Percentiles rank a stretch among this genome's conserved stretches.
Evolutionary conservation across 2,797 vertebrate genomes (phyloP).

Genomic region (Carapus acus): DNA sequence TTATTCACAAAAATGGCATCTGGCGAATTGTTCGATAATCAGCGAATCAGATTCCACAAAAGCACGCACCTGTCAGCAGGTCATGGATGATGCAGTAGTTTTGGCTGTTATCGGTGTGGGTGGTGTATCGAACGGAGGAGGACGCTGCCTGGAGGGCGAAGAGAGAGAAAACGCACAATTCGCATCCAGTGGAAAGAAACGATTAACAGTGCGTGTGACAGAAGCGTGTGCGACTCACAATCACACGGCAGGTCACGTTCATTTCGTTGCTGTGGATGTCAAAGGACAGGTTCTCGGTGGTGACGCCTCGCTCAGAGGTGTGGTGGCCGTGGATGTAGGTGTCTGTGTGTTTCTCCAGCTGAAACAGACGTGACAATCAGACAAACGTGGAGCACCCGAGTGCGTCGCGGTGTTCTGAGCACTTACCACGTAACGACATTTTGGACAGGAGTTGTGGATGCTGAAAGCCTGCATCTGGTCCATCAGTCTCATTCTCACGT

Average conservation of each 20-base stretch:
- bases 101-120: constrained; percentile 4
- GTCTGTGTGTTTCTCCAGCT: constrained; percentile 19
- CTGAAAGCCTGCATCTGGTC: constrained; percentile 27
- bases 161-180: neutral
- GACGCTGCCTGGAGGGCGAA: constrained; percentile 20
- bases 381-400: neutral
- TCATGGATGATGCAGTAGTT: constrained; percentile 31
- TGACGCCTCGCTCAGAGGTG: constrained; percentile 4
- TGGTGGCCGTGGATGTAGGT: constrained; percentile 10
- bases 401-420: neutral
- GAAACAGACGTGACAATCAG: neutral
- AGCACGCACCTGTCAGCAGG: constrained; percentile 24
- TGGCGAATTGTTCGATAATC: too few relatives aligned
- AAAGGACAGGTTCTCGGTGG: constrained; percentile 13
- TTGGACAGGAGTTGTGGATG: constrained; percentile 12
- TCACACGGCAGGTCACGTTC: constrained; percentile 18
- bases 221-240: constrained; percentile 8
- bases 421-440: constrained; percentile 25
- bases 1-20: too few relatives aligned
- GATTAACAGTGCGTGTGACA: too few relatives aligned
- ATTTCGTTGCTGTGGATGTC: constrained; percentile 10
- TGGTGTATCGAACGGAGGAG: constrained; percentile 6
- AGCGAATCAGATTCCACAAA: too few relatives aligned
- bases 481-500: constrained; percentile 19
- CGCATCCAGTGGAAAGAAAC: too few relatives aligned